Evolutionary conservation across 2,888 invertebrate species (phyloP).

Genomic region (Liposcelis brunnea): DNA sequence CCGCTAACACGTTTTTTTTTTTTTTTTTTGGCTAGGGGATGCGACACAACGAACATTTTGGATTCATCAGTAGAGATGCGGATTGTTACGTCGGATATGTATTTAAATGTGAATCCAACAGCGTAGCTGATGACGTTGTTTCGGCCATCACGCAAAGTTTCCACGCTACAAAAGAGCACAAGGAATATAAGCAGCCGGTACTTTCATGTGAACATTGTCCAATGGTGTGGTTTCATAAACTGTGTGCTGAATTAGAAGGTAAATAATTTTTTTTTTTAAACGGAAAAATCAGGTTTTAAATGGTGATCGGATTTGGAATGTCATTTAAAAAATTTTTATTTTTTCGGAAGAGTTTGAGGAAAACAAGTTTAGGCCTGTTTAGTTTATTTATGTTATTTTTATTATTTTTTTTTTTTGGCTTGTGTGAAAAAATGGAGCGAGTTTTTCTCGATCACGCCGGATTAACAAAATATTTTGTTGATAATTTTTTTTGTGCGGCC

Average conservation of each 20-base stretch:
- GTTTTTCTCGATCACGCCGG: too few species aligned
- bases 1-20: not conserved
- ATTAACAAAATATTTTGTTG: too few species aligned
- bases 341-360: too few species aligned
- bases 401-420: too few species aligned
- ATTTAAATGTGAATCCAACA: constrained; percentile 74
- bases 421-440: too few species aligned
- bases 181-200: constrained; percentile 45
- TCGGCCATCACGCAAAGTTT: constrained; percentile 70
- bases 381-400: too few species aligned
- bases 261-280: constrained; percentile 15
- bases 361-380: not conserved
- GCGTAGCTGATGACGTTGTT: constrained; percentile 65
- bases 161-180: constrained; percentile 36
- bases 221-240: constrained; percentile 84
- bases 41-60: constrained; percentile 71
- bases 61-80: constrained; percentile 77
- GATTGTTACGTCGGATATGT: constrained; percentile 67
- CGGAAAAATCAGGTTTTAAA: too few species aligned
- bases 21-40: constrained; percentile 40
- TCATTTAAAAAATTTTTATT: too few species aligned
- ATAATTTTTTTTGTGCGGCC: too few species aligned
- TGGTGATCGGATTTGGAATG: not conserved
- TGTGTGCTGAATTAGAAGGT: constrained; percentile 74
- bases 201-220: constrained; percentile 88